phyloP scores from a whole-genome alignment of 2,888 invertebrate species.

The Gymnoscelis rufifasciata region DNA sequence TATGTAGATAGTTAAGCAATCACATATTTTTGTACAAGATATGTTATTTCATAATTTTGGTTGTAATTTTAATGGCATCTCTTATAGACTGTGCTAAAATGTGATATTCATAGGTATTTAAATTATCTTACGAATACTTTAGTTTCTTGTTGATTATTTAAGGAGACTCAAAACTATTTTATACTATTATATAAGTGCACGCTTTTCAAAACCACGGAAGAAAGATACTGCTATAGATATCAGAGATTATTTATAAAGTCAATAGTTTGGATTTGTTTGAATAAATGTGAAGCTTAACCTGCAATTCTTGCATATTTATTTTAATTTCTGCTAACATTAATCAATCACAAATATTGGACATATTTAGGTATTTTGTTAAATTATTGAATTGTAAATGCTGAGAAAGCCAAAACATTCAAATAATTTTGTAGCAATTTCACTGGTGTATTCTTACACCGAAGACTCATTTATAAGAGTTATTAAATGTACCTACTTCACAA shows the following conservation, averaged over 20 bases:
- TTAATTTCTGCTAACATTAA: no score
- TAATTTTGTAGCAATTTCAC: no score
- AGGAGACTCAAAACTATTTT: conserved; percentile 17
- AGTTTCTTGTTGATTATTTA: conserved; percentile 23
- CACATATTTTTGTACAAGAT: conserved; percentile 43
- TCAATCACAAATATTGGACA: no score
- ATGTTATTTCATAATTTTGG: conserved; percentile 40
- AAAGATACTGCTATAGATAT: no score
- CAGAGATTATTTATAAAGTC: no score
- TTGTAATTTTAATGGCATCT: conserved; percentile 53
- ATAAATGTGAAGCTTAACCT: no score
- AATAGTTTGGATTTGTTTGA: no score
- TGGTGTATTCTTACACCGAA: neutral
- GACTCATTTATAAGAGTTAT: neutral
- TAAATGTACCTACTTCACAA: conserved; percentile 1
- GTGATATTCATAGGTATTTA: conserved; percentile 57
- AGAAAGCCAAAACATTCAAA: neutral
- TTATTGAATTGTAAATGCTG: no score
- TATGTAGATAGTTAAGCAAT: conserved; percentile 18
- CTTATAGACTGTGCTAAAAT: conserved; percentile 60
- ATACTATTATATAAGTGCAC: conserved; percentile 17
- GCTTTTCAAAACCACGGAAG: no score
- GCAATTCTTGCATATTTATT: neutral
- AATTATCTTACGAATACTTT: conserved; percentile 39
- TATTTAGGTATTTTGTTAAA: neutral